Base-by-base conservation (phyloP, 2,113 vertebrate genomes). In the Tringa solitaria region DNA sequence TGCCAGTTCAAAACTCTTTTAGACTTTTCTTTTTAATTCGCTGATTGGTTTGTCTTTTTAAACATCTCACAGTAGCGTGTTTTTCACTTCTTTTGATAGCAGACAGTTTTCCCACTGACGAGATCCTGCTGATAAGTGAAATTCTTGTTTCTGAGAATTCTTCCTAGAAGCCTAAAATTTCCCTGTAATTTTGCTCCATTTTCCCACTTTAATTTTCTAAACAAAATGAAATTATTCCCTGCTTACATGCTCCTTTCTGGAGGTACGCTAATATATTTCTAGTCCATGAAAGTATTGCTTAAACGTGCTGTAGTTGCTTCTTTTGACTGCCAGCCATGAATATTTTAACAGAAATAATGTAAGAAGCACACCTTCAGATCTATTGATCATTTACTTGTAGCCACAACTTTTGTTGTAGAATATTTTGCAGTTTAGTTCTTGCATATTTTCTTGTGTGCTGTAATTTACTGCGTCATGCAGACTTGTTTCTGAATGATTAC, bases 271-370 rank as follows among this genome's bases (percentile, higher is more conserved):
- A 50, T 60, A 50, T 73, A 28, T 76, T 61, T 70, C 45, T 60
- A 8, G 14, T 39, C 48, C 3, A 2, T 14, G 1, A 65, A 78
- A 12, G 28, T 76, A 83, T 82, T 85, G 60, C 77, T 87, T 89
- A 82, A 89, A 65, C 32, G 30, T 80, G 89, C 67, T 89, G 45
- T 41, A 56, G 61, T 89, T 80, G 63, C 79, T 93, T 10, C 50
- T 84, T 81, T 73, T 75, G 78, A 74, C 75, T 79, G 41, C 33
- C 81, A 94, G 74, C 48, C 48, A 48, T 82, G 67, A 96, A 75
- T 91, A 89, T 93, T 95, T 95, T 67, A 90, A 79, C 50, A 95
- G 45, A 80, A 91, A n/a, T 82, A 65, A 96, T 61, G 30, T 59
- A 76, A 61, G 75, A 6, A 88, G 82, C 67, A 84, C 57, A 76